Conservation (phyloP, 2,113 vertebrate species). For the Muntiacus muntjak region DNA sequence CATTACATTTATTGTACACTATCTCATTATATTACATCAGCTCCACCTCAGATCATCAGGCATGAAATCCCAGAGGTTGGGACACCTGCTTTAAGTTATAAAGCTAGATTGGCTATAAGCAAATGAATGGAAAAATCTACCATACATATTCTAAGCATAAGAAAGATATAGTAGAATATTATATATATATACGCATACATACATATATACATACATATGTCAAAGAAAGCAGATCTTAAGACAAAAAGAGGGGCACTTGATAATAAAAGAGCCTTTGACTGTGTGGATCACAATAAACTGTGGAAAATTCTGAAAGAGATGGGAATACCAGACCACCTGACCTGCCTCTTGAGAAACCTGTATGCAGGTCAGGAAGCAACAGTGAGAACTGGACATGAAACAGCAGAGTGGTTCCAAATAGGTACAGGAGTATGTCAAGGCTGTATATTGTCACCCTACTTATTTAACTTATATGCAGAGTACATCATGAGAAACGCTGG, state of each 20-base stretch:
- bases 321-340: no score
- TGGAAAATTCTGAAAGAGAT: no score
- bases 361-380: no score
- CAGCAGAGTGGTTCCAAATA: no score
- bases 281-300: no score
- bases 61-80: neutral
- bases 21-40: neutral
- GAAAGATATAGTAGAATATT: neutral
- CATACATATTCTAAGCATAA: neutral
- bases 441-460: no score
- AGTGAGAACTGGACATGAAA: no score
- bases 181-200: neutral
- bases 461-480: no score
- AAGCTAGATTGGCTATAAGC: neutral
- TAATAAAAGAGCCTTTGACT: neutral
- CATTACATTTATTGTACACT: neutral
- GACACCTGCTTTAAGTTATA: neutral
- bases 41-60: neutral
- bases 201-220: neutral
- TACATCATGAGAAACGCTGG: no score
- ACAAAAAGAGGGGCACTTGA: neutral
- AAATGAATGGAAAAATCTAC: neutral
- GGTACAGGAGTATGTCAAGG: no score
- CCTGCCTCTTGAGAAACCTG: no score
- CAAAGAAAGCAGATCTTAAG: neutral